These are phyloP conservation scores for Poliocrania exsul DNA, from an alignment of 2,797 vertebrate species.

Conservation along the genomic window DNA sequence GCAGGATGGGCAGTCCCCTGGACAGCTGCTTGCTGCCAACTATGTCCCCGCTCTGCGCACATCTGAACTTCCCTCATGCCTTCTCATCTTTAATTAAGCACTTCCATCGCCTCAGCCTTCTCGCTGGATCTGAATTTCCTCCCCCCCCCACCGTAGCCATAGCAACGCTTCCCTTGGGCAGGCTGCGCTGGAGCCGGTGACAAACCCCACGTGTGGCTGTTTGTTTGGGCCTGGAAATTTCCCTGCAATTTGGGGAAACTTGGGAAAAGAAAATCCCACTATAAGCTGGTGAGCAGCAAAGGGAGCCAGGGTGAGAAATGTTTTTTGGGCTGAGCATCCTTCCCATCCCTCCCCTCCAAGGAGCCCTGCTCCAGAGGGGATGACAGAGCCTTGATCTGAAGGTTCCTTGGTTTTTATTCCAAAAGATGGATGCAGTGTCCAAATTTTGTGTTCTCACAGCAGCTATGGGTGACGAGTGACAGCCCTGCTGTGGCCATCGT, in stretches of 20 bases:
- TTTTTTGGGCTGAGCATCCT: background rate
- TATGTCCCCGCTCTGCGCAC: background rate
- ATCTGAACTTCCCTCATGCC: background rate
- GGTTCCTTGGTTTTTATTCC: background rate
- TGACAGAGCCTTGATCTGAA: background rate
- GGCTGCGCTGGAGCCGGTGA: background rate
- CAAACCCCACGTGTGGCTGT: background rate
- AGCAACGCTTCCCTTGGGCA: conserved; percentile 19
- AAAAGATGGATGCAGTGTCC: accelerated
- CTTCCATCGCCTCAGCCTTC: background rate
- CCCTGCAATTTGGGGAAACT: background rate
- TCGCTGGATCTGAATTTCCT: background rate
- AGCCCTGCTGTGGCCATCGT: background rate
- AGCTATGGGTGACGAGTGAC: accelerated
- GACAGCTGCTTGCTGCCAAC: background rate
- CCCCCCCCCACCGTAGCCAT: background rate
- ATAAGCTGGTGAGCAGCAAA: accelerated
- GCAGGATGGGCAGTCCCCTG: background rate
- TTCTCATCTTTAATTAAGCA: conserved; percentile 59
- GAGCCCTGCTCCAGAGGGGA: background rate
- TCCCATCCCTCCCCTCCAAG: background rate
- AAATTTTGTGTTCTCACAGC: accelerated
- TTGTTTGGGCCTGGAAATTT: conserved; percentile 29
- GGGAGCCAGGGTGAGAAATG: accelerated
- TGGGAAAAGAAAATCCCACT: background rate